Evolutionary conservation across 2,113 vertebrate species (phyloP).

Genomic region (Psammodynastes pulverulentus): DNA sequence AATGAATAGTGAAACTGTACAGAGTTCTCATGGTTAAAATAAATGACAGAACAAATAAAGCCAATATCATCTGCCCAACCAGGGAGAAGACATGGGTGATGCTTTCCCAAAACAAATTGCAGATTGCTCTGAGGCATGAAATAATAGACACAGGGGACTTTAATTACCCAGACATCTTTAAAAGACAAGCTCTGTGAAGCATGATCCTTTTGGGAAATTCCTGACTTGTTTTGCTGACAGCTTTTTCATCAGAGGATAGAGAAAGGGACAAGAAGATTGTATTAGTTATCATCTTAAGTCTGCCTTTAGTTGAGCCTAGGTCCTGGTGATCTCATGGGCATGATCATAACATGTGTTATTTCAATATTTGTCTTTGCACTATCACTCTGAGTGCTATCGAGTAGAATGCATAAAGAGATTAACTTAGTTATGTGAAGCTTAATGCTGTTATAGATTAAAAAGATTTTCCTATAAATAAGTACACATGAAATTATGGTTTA

Average conservation of each 20-base stretch:
- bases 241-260: not conserved
- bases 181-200: not conserved
- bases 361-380: not conserved
- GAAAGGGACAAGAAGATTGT: not conserved
- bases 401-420: not conserved
- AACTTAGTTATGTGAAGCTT: not conserved
- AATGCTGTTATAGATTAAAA: not conserved
- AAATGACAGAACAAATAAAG: not conserved
- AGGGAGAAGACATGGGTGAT: not conserved
- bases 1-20: not conserved
- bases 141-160: not conserved
- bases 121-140: not conserved
- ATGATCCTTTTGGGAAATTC: not conserved
- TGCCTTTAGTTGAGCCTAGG: not conserved
- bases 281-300: not conserved
- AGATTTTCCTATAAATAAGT: not conserved
- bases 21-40: not conserved
- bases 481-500: not conserved
- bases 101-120: not conserved
- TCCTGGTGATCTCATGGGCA: not conserved
- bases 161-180: not conserved
- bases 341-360: not conserved
- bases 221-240: not conserved
- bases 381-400: not conserved
- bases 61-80: not conserved